phyloP scores from a whole-genome alignment of 1,140 invertebrate species.

The Patella vulgata region DNA sequence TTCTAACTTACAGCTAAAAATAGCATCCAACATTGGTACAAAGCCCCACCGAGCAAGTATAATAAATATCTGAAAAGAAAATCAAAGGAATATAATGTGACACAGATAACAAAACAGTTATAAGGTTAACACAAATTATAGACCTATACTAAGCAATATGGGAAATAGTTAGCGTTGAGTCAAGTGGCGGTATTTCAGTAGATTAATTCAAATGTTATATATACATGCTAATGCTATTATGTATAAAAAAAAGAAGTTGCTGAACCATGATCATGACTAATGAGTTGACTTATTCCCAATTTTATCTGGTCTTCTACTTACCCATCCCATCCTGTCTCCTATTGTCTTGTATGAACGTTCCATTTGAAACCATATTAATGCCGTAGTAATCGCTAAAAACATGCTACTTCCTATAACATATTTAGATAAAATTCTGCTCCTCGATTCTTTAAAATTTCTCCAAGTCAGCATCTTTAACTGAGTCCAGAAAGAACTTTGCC shows the following conservation, averaged over 20 bases:
- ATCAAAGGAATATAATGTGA: neutral
- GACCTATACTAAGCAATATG: no score
- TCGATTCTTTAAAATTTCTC: slow-evolving; percentile 83
- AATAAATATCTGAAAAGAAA: slow-evolving; percentile 76
- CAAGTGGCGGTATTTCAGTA: no score
- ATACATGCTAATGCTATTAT: no score
- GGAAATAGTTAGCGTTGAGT: no score
- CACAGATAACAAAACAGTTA: no score
- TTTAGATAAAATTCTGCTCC: slow-evolving; percentile 81
- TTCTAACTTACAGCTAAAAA: slow-evolving; percentile 76
- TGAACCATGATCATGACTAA: no score
- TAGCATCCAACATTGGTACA: slow-evolving; percentile 82
- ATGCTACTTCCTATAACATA: slow-evolving; percentile 84
- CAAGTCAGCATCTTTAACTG: slow-evolving; percentile 81
- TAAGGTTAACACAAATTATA: no score
- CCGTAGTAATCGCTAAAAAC: slow-evolving; percentile 77
- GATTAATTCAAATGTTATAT: no score
- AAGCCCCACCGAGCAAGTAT: slow-evolving; percentile 89
- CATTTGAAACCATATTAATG: slow-evolving; percentile 82
- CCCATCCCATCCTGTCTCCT: slow-evolving; percentile 83
- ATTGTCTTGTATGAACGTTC: slow-evolving; percentile 78
- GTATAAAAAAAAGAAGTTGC: no score
- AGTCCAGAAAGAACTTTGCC: no score
- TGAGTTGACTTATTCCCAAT: no score
- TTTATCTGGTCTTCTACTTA: no score